phyloP scores from a whole-genome alignment of 2,113 vertebrate genomes.

The Menidia beryllina region DNA sequence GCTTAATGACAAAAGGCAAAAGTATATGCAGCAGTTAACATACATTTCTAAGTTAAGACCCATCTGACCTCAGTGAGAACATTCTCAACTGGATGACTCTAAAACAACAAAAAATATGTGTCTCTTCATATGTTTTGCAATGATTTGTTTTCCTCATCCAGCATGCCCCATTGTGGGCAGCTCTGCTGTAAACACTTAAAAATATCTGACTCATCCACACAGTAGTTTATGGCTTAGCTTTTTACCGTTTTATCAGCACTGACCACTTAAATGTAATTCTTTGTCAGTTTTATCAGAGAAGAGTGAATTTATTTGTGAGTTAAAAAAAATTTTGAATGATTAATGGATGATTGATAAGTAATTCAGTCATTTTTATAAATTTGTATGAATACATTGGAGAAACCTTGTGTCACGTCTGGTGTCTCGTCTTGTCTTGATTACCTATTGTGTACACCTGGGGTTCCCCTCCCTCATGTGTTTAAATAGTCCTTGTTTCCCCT shows the following conservation, averaged over 20 bases:
- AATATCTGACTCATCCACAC: constrained; percentile 50
- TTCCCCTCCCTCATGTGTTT: too few species aligned
- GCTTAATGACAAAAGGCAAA: not conserved
- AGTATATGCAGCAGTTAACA: not conserved
- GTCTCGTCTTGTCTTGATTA: too few species aligned
- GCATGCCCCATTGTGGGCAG: constrained; percentile 39
- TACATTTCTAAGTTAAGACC: not conserved
- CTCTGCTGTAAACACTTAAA: constrained; percentile 34
- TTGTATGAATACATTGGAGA: too few species aligned
- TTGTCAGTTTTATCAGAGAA: too few species aligned
- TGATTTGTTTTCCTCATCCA: constrained; percentile 25
- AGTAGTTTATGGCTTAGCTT: not conserved
- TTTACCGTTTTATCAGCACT: not conserved
- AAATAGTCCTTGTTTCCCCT: too few species aligned
- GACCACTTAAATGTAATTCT: too few species aligned
- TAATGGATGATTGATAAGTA: too few species aligned
- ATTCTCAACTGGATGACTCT: not conserved
- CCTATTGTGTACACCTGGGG: too few species aligned
- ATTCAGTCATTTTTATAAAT: too few species aligned
- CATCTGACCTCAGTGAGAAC: not conserved
- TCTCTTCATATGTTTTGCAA: constrained; percentile 30
- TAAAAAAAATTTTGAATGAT: too few species aligned
- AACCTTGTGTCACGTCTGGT: too few species aligned
- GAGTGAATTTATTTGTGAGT: too few species aligned
- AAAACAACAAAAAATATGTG: constrained; percentile 10